Evolutionary conservation across 92 coral and sea anemone species (phyloP).

Genomic region (Palythoa grandiflora): DNA sequence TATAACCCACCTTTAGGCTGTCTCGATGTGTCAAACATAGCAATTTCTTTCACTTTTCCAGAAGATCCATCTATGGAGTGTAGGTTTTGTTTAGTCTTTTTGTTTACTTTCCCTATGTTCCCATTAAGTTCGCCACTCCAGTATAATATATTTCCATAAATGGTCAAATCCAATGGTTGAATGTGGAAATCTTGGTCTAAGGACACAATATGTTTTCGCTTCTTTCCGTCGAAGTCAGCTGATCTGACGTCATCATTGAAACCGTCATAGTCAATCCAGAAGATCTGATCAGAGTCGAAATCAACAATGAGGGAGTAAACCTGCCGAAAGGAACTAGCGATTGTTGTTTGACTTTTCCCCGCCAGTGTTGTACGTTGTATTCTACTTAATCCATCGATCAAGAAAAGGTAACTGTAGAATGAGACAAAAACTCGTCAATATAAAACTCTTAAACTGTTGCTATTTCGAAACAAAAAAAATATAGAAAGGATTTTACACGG

Average conservation of each 20-base stretch:
- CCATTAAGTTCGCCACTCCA: background rate
- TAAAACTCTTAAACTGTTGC: background rate
- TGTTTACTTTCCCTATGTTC: slow-evolving; percentile 12
- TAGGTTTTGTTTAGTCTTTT: slow-evolving; percentile 16
- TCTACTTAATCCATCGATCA: background rate
- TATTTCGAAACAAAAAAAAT: no score
- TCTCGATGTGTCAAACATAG: slow-evolving; percentile 30
- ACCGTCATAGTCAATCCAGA: background rate
- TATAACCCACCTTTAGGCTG: slow-evolving; percentile 27
- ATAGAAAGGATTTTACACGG: no score
- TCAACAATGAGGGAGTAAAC: slow-evolving; percentile 13
- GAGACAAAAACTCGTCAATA: background rate
- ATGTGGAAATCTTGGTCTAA: background rate
- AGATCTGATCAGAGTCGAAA: slow-evolving; percentile 7
- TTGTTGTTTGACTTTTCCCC: background rate
- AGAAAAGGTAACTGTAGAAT: slow-evolving; percentile 26
- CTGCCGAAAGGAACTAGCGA: background rate
- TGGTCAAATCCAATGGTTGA: slow-evolving; percentile 21
- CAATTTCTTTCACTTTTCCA: slow-evolving; percentile 19
- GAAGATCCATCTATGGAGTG: background rate
- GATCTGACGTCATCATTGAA: slow-evolving; percentile 11
- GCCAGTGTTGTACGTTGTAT: slow-evolving; percentile 21
- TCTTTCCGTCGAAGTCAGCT: slow-evolving; percentile 21
- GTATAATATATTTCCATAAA: slow-evolving; percentile 27
- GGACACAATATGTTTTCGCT: background rate